A percentile compares a stretch with the other conserved stretches of the same genome.
These are phyloP conservation scores for Rhineura floridana DNA, from an alignment of 2,113 vertebrate species.

Conservation along the genomic window DNA sequence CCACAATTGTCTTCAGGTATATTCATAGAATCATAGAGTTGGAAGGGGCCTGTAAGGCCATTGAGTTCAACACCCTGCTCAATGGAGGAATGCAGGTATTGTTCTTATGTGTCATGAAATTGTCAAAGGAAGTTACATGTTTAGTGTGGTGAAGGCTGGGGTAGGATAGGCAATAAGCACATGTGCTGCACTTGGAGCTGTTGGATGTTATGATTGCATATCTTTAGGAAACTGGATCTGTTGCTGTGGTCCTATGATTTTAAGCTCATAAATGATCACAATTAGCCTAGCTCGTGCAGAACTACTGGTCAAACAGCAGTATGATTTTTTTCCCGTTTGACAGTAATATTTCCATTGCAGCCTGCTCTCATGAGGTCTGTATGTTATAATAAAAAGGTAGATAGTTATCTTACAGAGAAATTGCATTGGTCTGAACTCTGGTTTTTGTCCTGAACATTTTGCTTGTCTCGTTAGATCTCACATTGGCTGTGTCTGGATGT, in stretches of 20 bases:
- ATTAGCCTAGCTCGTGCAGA: background rate
- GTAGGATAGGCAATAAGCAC: background rate
- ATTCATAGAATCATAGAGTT: no score
- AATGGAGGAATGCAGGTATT: no score
- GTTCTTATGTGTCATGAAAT: background rate
- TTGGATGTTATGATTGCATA: background rate
- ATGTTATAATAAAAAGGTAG: constrained; percentile 45
- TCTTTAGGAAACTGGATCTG: background rate
- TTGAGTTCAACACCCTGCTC: no score
- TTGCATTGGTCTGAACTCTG: constrained; percentile 47
- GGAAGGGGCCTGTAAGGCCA: no score
- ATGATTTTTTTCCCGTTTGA: background rate
- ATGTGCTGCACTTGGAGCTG: background rate
- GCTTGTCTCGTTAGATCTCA: background rate
- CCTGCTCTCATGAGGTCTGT: constrained; percentile 29
- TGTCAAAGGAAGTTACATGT: background rate
- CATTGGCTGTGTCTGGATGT: background rate
- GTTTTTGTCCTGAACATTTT: constrained; percentile 47
- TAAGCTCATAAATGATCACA: background rate
- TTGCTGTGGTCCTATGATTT: background rate
- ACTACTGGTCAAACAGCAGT: constrained; percentile 8
- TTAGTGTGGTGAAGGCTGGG: background rate
- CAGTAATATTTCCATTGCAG: background rate
- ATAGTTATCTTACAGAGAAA: constrained; percentile 15
- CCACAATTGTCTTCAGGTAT: background rate